A percentile compares a stretch with the other conserved stretches of the same genome.
phyloP scores from a whole-genome alignment of 2,797 vertebrate genomes.

The Mus spretus region DNA sequence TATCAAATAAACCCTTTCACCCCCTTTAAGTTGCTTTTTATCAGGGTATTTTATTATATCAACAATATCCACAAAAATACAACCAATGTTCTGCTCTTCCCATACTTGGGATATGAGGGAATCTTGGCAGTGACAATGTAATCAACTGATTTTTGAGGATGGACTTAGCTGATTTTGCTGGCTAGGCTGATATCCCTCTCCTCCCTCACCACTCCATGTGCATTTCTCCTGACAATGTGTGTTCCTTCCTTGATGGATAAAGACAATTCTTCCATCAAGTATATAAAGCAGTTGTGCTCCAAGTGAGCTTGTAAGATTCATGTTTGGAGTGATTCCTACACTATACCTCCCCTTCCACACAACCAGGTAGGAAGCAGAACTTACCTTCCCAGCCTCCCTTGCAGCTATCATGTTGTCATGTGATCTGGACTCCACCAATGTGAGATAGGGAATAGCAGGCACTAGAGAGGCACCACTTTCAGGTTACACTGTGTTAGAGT shows the following conservation, averaged over 20 bases:
- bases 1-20: neutral
- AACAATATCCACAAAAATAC: neutral
- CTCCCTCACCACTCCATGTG: neutral
- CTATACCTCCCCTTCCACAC: neutral
- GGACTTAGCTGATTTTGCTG: neutral
- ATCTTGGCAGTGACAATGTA: neutral
- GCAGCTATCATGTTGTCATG: neutral
- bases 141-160: neutral
- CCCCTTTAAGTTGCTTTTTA: neutral
- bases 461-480: neutral
- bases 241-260: neutral
- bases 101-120: neutral
- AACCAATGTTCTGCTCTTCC: neutral
- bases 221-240: neutral
- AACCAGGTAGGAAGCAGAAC: neutral
- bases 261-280: neutral
- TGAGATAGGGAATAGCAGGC: neutral
- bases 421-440: neutral
- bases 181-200: neutral
- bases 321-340: neutral
- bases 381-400: constrained; percentile 40
- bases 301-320: neutral
- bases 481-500: neutral
- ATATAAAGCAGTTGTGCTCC: neutral
- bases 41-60: neutral